phyloP scores from a whole-genome alignment of 1,140 invertebrate genomes.

The Drosophila cardini region DNA sequence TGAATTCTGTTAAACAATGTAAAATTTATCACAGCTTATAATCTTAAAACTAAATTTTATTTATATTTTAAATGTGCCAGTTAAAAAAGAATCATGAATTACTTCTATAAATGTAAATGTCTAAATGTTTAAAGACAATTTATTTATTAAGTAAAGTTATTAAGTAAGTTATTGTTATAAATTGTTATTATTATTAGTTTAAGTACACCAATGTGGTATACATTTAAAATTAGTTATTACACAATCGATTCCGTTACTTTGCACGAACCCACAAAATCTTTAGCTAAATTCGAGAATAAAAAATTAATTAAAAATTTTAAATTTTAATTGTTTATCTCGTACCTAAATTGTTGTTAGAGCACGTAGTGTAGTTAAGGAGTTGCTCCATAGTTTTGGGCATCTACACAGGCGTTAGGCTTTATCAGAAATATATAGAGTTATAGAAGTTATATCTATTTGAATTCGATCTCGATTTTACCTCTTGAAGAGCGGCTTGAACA shows the following conservation, averaged over 20 bases:
- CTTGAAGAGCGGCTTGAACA: constrained; percentile 94
- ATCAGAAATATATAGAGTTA: neutral
- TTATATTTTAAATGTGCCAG: constrained; percentile 28
- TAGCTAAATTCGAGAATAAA: neutral
- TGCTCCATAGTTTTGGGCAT: constrained; percentile 1
- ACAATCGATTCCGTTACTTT: constrained; percentile 66
- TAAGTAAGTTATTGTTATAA: constrained; percentile 2
- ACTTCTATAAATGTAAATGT: constrained; percentile 8
- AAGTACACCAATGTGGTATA: constrained; percentile 28
- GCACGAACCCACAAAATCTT: constrained; percentile 62
- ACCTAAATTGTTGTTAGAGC: constrained; percentile 25
- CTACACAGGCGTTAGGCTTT: constrained; percentile 35
- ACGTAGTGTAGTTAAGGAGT: constrained; percentile 2
- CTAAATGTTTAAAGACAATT: constrained; percentile 45
- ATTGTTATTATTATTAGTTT: neutral
- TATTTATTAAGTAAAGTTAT: constrained; percentile 23
- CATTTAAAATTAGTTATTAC: constrained; percentile 63
- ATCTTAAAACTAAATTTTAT: constrained; percentile 60
- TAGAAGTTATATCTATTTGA: neutral
- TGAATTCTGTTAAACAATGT: constrained; percentile 79
- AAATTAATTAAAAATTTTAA: neutral
- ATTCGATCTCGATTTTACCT: constrained; percentile 86
- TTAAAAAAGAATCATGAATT: constrained; percentile 37
- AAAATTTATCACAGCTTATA: constrained; percentile 82
- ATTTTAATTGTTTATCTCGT: neutral